Base-by-base conservation (phyloP, 2,888 invertebrate species). In the Amorpha juglandis region DNA sequence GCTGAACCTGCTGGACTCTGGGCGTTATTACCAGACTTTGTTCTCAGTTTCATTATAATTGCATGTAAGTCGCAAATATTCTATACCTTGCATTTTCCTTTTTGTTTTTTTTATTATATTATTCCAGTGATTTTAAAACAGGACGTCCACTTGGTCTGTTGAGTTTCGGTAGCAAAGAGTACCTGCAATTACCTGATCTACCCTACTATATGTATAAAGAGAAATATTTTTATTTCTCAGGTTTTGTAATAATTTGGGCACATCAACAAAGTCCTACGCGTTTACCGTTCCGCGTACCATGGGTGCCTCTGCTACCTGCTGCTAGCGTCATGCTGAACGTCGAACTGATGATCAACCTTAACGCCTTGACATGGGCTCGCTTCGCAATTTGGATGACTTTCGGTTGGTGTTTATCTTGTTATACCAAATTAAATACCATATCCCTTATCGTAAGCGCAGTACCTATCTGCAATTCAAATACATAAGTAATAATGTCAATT, bases 331-430 rank as follows among this genome's bases (percentile, higher is more conserved):
- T 97, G 72, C 95, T 96, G 78, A 98, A 98, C 80, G 95, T 98
- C 6, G 96, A 96, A 72, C 94, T 98, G 64, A 98, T 98, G 97
- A 95, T 97, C 42, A 97, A 97, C 76, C 91, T 98, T 64, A 97
- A 97, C 71, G 94, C 95, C 0, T 88, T 97, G 21, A 98, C 98
- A 0, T 98, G 98, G 98, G 91, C 97, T 6, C 94, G 98, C 50
- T 98, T 98, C 82, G 95, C 97, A 74, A 95, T 97, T 58, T 98
- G 98, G 98, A 97, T 98, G 94, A 94, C 96, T 53, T 84, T 97
- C 67, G 98, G 98, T 95, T 87, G 90, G 93, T 74, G 21, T 6
- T 45, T 52, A 66, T 63, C 66, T 12, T 45, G 12, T 14, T 14
- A 47, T 27, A 47, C 8, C 16, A 8, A 48, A 14, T n/a, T 48